Evolutionary conservation across 2,797 vertebrate genomes (phyloP), one percentile per base, ranked within the genome.

Genomic region (Chloroceryle inda): DNA sequence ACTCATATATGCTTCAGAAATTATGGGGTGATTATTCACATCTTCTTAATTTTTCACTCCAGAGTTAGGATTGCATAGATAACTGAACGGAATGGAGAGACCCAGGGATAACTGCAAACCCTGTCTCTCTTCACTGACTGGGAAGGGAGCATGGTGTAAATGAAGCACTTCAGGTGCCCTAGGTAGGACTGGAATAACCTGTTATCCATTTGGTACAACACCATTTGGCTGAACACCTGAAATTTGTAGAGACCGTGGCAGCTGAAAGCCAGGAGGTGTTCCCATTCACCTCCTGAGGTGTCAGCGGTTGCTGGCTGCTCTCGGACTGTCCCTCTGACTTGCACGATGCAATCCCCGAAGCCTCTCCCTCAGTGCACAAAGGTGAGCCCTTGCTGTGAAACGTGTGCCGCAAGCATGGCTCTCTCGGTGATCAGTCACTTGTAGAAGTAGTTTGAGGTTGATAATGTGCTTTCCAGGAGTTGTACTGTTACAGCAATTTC

Each of bases 71-170:
- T 23, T 69, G 38, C 38, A 5, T 20, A 31, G 80, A 24, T 53
- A 31, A 17, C 38, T 44, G 44, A 63, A 58, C 55, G 27, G 31
- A 67, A 11, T 37, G 67, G 47, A 24, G 56, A 42, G 72, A 17
- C 4, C 42, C 58, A 82, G 45, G 63, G 56, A 6, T 52, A 22
- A 20, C 15, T 42, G 44, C 42, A 44, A 31, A 18, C 15, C 33
- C 0, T 29, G 24, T 13, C 40, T 55, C 10, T 19, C 33, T 91
- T 8, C 35, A 2, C n/a, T 33, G 64, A 1, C 40, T 29, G 16
- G 0, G 0, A 1, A 15, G n/a, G 33, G 50, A 37, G 14, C 35
- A 1, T 9, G 37, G 1, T 12, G 40, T 33, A 6, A 23, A 9
- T 13, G 13, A 21, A 45, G 35, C 21, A 29, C 37, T 81, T 14